Evolutionary conservation across 2,113 vertebrate species (phyloP), one percentile per base, ranked within the genome.

Genomic region (Takifugu bimaculatus): DNA sequence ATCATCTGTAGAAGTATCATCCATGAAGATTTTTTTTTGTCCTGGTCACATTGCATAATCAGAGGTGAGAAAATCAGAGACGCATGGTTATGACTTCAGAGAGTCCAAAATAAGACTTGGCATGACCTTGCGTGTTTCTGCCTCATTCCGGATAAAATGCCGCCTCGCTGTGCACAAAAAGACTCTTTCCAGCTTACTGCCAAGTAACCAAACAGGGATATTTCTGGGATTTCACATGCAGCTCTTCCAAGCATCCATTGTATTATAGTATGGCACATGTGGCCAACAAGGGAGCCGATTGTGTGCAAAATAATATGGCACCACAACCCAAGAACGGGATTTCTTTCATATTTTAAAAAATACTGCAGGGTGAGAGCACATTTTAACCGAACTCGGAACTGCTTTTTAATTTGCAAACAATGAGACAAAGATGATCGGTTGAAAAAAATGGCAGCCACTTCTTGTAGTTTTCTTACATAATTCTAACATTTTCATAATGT

Each of bases 1-100:
- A 32, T 47, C 54, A 39, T 44, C 54, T 14, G 25, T 11, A 4
- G 32, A 32, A 58, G 32, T 68, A 52, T 71, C 62, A 6, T 13
- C 13, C 45, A 48, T n/a, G 27, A 20, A 65, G 55, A 60, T 52
- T 29, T 25, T 15, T 55, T 55, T 62, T 48, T 48, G 10, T 43
- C 25, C 57, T 50, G 72, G 72, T 70, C 68, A 35, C 56, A 65
- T 64, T 71, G 68, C 66, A 59, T 73, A 71, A 72, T 77, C 58
- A 56, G 47, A 77, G 62, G 72, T 73, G 54, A 72, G 53, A 72
- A 65, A 72, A 49, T 57, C 70, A 81, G 65, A 80, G 70, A 77
- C 68, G 50, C 74, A 73, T 68, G 65, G 65, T 63, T 66, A 75
- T 73, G 65, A 70, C 66, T 65, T 81, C 47, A 50, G 59, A 65